Percentiles rank a stretch among this genome's conserved stretches.
Conservation (phyloP, 2,888 invertebrate genomes). For the Copidosoma aretas region DNA sequence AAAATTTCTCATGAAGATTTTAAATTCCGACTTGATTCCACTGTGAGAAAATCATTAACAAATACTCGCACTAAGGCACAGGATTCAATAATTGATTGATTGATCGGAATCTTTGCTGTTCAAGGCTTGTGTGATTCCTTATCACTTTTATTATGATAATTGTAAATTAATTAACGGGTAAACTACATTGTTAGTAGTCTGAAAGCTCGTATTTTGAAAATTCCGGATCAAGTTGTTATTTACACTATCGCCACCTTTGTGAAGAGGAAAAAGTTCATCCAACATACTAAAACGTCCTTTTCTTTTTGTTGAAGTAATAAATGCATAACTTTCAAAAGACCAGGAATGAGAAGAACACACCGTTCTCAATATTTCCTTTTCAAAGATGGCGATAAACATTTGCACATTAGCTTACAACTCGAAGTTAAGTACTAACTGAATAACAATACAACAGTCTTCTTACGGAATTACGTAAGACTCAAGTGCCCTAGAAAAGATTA, state of each 20-base stretch:
- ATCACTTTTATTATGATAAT: conserved; percentile 14
- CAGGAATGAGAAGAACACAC: too few species aligned
- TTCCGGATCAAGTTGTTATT: conserved; percentile 20
- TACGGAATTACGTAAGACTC: conserved; percentile 33
- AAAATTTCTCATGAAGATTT: conserved; percentile 16
- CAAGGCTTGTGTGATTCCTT: conserved; percentile 27
- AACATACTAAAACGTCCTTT: neutral
- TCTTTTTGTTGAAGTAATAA: too few species aligned
- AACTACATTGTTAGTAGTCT: conserved; percentile 33
- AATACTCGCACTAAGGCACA: conserved; percentile 36
- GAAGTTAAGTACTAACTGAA: conserved; percentile 35
- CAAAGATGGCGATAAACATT: conserved; percentile 31
- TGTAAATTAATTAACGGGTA: conserved; percentile 17
- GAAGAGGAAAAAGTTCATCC: conserved; percentile 6
- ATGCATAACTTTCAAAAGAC: too few species aligned
- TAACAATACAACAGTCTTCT: conserved; percentile 5
- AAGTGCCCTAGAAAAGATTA: conserved; percentile 13
- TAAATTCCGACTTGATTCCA: conserved; percentile 16
- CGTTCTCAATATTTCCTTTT: neutral
- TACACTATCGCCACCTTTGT: conserved; percentile 25
- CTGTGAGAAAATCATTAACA: conserved; percentile 24
- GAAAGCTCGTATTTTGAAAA: conserved; percentile 27
- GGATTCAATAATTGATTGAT: conserved; percentile 22
- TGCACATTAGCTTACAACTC: conserved; percentile 29
- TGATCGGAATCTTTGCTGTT: conserved; percentile 37